A percentile compares a stretch with the other conserved stretches of the same genome.
Evolutionary conservation across 2,797 vertebrate species (phyloP).

Genomic region (Paedocypris micromegethes): DNA sequence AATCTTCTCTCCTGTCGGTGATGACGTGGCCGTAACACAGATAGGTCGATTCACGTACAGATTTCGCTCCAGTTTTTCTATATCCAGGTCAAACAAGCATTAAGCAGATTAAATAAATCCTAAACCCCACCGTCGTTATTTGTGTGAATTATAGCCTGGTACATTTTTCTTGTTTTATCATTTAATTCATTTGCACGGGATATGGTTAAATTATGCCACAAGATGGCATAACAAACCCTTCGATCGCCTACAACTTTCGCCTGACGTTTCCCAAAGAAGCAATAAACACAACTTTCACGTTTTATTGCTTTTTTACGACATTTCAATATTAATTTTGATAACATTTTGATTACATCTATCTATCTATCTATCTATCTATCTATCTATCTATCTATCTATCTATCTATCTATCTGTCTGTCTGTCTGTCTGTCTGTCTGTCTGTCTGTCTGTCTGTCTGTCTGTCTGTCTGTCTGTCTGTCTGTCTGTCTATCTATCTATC

Average conservation of each 20-base stretch:
- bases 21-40: background rate
- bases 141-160: background rate
- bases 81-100: constrained; percentile 12
- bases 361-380: too few species aligned
- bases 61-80: background rate
- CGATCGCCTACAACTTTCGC: background rate
- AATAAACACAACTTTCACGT: too few species aligned
- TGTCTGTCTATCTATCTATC: too few species aligned
- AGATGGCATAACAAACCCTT: constrained; percentile 26
- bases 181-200: background rate
- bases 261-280: too few species aligned
- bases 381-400: too few species aligned
- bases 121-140: background rate
- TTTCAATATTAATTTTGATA: too few species aligned
- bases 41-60: background rate
- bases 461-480: too few species aligned
- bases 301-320: too few species aligned
- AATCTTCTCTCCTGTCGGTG: background rate
- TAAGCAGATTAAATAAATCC: background rate
- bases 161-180: background rate
- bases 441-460: too few species aligned
- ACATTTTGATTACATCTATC: too few species aligned
- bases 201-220: background rate
- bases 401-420: too few species aligned
- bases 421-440: too few species aligned